Percentiles rank a stretch among this genome's conserved stretches.
These are phyloP conservation scores for Nasonia giraulti DNA, from an alignment of 1,140 invertebrate genomes.

Conservation along the genomic window DNA sequence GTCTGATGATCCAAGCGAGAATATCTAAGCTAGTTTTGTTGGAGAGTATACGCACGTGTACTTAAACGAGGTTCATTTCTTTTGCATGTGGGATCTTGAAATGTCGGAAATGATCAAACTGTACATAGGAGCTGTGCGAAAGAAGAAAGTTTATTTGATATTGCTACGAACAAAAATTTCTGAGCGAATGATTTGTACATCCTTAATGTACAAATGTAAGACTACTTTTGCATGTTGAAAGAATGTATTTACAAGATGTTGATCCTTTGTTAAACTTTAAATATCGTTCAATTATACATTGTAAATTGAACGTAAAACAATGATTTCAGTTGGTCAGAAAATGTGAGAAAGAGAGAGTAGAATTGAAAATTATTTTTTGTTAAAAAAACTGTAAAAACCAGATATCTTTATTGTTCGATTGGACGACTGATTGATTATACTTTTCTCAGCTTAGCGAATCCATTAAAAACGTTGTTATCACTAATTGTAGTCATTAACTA, in stretches of 20 bases:
- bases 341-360: not conserved
- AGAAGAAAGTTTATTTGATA: not conserved
- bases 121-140: not conserved
- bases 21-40: not conserved
- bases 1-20: not conserved
- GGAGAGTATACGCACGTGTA: not conserved
- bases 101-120: not conserved
- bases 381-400: not conserved
- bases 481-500: not conserved
- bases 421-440: not conserved
- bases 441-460: not conserved
- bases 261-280: constrained; percentile 17
- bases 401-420: not conserved
- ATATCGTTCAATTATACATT: not conserved
- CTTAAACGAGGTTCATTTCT: not conserved
- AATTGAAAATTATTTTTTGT: not conserved
- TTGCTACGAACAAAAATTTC: not conserved
- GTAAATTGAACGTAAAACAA: not conserved
- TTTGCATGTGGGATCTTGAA: not conserved
- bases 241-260: constrained; percentile 9
- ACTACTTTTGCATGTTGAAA: not conserved
- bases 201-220: not conserved
- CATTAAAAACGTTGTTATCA: not conserved
- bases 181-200: not conserved
- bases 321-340: not conserved